These are phyloP conservation scores for Peucedramus taeniatus DNA, from an alignment of 2,113 vertebrate species.

Conservation along the genomic window DNA sequence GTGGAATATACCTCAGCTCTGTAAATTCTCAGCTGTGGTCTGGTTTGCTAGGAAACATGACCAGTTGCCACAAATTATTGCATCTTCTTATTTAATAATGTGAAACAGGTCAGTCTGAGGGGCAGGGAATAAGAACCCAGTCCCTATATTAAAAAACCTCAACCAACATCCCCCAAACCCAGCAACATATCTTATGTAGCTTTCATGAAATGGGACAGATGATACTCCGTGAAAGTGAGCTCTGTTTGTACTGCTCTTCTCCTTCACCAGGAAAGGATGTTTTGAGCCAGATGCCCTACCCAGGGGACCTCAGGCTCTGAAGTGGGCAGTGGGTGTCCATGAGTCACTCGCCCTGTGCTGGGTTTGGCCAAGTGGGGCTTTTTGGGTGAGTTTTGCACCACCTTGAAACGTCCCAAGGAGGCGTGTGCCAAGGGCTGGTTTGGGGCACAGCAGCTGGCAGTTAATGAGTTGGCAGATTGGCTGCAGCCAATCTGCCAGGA, in stretches of 20 bases:
- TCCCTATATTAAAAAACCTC: background rate
- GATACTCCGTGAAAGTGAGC: background rate
- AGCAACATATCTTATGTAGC: background rate
- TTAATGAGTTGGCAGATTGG: slow-evolving; percentile 61
- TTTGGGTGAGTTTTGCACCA: background rate
- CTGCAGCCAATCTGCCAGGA: slow-evolving; percentile 40
- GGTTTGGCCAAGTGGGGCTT: background rate
- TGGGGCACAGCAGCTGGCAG: slow-evolving; percentile 39
- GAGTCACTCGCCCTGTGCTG: background rate
- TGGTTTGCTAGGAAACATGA: background rate
- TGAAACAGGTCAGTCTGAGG: background rate
- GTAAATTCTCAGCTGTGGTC: background rate
- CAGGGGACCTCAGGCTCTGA: background rate
- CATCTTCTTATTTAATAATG: background rate
- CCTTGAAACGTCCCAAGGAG: slow-evolving; percentile 27
- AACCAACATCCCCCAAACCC: background rate
- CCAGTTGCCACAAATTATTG: background rate
- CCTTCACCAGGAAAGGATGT: background rate
- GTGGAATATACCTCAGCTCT: background rate
- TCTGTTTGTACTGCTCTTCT: background rate
- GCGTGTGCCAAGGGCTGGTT: background rate
- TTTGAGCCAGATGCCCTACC: background rate
- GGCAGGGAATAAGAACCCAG: background rate
- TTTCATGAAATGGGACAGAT: background rate
- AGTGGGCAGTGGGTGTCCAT: background rate